Percentiles rank a stretch among this genome's conserved stretches.
These are phyloP conservation scores for Caenorhabditis sp. DNA, from an alignment of 2,888 invertebrate genomes.

Conservation along the genomic window DNA sequence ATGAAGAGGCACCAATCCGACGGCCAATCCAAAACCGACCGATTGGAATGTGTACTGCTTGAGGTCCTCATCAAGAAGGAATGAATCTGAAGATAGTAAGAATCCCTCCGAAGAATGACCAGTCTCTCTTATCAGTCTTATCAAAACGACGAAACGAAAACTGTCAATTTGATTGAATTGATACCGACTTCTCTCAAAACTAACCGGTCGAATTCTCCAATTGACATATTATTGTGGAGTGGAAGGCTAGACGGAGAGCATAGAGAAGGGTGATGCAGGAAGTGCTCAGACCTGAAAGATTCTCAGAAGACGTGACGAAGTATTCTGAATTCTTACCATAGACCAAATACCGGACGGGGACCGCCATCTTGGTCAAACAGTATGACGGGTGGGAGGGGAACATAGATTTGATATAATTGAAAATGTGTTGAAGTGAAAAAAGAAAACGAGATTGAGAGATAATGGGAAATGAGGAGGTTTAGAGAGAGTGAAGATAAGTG, in stretches of 20 bases:
- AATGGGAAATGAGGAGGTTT: conserved; percentile 7
- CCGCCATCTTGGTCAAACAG: conserved; percentile 23
- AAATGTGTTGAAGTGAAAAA: conserved; percentile 12
- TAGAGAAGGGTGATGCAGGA: conserved; percentile 67
- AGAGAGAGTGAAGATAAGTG: conserved; percentile 22
- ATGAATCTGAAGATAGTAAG: conserved; percentile 52
- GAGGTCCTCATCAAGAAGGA: conserved; percentile 58
- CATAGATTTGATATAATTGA: conserved; percentile 22
- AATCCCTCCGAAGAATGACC: conserved; percentile 49
- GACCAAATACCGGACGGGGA: conserved; percentile 48
- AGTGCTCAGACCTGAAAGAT: conserved; percentile 61
- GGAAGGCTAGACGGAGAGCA: conserved; percentile 69
- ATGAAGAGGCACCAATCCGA: conserved; percentile 65
- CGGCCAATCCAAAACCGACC: conserved; percentile 64
- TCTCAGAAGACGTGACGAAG: not conserved
- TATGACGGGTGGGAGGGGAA: conserved; percentile 22
- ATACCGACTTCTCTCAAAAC: conserved; percentile 23
- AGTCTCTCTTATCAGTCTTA: conserved; percentile 29
- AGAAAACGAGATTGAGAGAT: conserved; percentile 25
- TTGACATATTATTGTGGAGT: conserved; percentile 70
- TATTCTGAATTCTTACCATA: conserved; percentile 41
- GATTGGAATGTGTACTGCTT: conserved; percentile 66
- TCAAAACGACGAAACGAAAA: conserved; percentile 13
- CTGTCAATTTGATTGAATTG: conserved; percentile 53
- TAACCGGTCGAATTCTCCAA: conserved; percentile 61